These are phyloP conservation scores for Turritopsis dohrnii DNA, from an alignment of 30 jellyfish, hydroid and myxozoan species.

Conservation along the genomic window DNA sequence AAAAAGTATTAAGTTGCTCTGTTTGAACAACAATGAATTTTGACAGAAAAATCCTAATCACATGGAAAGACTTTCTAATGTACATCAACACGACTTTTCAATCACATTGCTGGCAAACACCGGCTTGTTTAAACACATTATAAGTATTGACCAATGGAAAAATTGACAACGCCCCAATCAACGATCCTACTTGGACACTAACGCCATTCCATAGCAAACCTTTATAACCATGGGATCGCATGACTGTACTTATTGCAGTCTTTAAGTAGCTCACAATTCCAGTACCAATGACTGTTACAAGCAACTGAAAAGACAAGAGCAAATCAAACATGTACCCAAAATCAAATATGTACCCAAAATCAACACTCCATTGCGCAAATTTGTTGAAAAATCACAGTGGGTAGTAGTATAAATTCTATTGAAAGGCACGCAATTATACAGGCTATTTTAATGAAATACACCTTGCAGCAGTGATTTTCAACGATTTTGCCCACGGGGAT, in stretches of 20 bases:
- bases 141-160: constrained; percentile 57
- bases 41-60: too few species aligned
- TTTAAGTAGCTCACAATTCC: constrained; percentile 75
- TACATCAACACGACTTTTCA: too few species aligned
- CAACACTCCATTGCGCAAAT: too few species aligned
- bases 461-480: too few species aligned
- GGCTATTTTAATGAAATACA: too few species aligned
- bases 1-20: too few species aligned
- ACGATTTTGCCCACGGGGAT: too few species aligned
- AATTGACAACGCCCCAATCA: constrained; percentile 69
- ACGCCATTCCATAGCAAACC: constrained; percentile 87
- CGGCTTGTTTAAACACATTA: constrained; percentile 43
- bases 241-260: constrained; percentile 71
- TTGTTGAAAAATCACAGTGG: too few species aligned
- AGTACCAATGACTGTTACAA: constrained; percentile 42
- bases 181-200: constrained; percentile 84
- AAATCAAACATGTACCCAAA: neutral
- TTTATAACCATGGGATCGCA: constrained; percentile 76
- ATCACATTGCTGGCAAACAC: constrained; percentile 9
- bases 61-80: too few species aligned
- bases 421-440: too few species aligned
- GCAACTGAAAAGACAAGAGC: constrained; percentile 34
- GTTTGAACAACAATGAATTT: too few species aligned
- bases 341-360: neutral
- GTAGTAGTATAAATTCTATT: too few species aligned